These are phyloP conservation scores for Lepeophtheirus nordmannii DNA, from an alignment of 2,888 invertebrate genomes.

Conservation along the genomic window DNA sequence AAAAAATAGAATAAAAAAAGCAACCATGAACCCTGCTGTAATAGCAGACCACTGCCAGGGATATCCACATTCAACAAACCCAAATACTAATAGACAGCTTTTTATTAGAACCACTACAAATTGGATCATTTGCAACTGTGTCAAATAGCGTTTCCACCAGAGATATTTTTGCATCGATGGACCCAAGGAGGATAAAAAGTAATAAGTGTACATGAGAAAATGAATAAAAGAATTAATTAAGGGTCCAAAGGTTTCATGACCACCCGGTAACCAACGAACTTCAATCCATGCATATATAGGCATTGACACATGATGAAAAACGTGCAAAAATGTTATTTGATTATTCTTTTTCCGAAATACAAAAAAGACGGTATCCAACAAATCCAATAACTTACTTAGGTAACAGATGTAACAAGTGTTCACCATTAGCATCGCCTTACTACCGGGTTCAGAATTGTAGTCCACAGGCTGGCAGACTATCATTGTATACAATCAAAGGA, in stretches of 20 bases:
- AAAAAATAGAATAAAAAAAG: conserved; percentile 9
- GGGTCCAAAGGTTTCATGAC: conserved; percentile 16
- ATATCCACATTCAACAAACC: conserved; percentile 16
- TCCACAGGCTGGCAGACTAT: conserved; percentile 17
- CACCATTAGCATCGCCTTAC: conserved; percentile 13
- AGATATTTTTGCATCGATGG: conserved; percentile 55
- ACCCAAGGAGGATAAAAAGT: conserved; percentile 11
- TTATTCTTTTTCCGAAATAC: conserved; percentile 16
- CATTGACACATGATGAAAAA: conserved; percentile 19
- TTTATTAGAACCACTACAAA: conserved; percentile 8
- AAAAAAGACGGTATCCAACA: conserved; percentile 23
- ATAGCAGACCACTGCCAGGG: conserved; percentile 13
- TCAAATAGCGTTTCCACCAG: conserved; percentile 94
- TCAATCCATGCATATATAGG: conserved; percentile 17
- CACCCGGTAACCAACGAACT: conserved; percentile 10
- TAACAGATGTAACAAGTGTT: conserved; percentile 5
- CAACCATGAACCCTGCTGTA: background rate
- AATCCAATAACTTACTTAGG: conserved; percentile 10
- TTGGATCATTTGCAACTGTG: conserved; percentile 74
- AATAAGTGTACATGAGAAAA: conserved; percentile 10
- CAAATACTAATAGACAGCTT: background rate
- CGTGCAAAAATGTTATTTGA: conserved; percentile 13
- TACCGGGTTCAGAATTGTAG: background rate
- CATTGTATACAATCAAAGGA: too few relatives aligned
- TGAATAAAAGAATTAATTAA: conserved; percentile 6